A percentile compares a stretch with the other conserved stretches of the same genome.
These are phyloP conservation scores for Balanococcus diminutus DNA, from an alignment of 2,888 invertebrate species.

Conservation along the genomic window DNA sequence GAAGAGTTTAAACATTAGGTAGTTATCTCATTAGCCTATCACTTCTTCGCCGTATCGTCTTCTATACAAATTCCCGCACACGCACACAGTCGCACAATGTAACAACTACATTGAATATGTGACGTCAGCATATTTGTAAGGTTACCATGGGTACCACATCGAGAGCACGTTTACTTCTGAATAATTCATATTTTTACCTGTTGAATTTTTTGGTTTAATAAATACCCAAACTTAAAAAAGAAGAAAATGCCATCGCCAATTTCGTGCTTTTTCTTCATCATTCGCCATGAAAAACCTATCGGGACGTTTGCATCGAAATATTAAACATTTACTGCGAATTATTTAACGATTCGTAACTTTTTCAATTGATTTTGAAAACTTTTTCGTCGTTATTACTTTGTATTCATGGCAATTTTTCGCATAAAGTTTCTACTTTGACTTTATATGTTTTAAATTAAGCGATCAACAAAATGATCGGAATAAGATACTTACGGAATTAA, in stretches of 20 bases:
- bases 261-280: neutral
- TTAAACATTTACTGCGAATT: constrained; percentile 9
- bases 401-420: no score
- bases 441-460: neutral
- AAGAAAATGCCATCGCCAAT: neutral
- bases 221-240: neutral
- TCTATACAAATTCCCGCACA: neutral
- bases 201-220: constrained; percentile 31
- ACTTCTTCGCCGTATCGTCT: neutral
- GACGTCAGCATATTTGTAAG: constrained; percentile 34
- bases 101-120: constrained; percentile 20
- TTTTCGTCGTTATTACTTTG: neutral
- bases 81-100: neutral
- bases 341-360: neutral
- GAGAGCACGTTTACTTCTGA: constrained; percentile 38
- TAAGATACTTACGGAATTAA: no score
- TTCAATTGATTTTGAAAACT: neutral
- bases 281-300: neutral
- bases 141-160: constrained; percentile 40
- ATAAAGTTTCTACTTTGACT: neutral
- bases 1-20: neutral
- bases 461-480: no score
- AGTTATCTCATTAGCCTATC: constrained; percentile 30
- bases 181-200: constrained; percentile 41
- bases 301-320: neutral